These are phyloP conservation scores for Andricus grossulariae DNA, from an alignment of 1,140 invertebrate genomes.

Conservation along the genomic window DNA sequence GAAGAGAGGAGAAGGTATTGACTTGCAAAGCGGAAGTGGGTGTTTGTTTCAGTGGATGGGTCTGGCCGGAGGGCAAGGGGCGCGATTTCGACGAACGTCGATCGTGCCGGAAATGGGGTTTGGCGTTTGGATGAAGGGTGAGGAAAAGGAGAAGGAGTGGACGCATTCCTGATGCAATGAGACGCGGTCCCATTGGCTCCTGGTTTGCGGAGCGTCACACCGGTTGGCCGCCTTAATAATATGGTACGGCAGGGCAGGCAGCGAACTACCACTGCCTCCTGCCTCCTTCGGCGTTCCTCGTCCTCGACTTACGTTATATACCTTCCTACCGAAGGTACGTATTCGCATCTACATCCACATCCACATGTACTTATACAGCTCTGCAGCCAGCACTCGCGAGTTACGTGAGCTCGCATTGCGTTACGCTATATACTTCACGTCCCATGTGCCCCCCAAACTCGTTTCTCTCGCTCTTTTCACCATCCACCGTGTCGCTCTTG, in stretches of 20 bases:
- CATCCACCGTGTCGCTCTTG: slow-evolving; percentile 25
- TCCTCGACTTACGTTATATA: slow-evolving; percentile 17
- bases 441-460: slow-evolving; percentile 34
- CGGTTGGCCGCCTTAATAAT: slow-evolving; percentile 73
- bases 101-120: slow-evolving; percentile 65
- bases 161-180: slow-evolving; percentile 66
- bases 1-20: neutral
- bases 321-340: slow-evolving; percentile 9
- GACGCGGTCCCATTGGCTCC: slow-evolving; percentile 68
- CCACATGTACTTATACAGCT: neutral
- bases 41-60: neutral
- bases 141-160: slow-evolving; percentile 56
- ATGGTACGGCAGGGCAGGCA: slow-evolving; percentile 62
- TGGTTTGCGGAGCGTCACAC: slow-evolving; percentile 67
- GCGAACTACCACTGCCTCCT: slow-evolving; percentile 53
- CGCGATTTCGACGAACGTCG: slow-evolving; percentile 49
- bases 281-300: slow-evolving; percentile 41
- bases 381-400: neutral
- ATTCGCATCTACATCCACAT: slow-evolving; percentile 13
- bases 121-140: slow-evolving; percentile 49
- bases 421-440: slow-evolving; percentile 29
- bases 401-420: slow-evolving; percentile 15
- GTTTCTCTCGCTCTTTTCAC: slow-evolving; percentile 32
- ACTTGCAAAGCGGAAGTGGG: slow-evolving; percentile 20
- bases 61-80: slow-evolving; percentile 32